Percentiles rank a stretch among this genome's conserved stretches.
Conservation (phyloP, 2,888 invertebrate species). For the Hirtodrosophila confusa region DNA sequence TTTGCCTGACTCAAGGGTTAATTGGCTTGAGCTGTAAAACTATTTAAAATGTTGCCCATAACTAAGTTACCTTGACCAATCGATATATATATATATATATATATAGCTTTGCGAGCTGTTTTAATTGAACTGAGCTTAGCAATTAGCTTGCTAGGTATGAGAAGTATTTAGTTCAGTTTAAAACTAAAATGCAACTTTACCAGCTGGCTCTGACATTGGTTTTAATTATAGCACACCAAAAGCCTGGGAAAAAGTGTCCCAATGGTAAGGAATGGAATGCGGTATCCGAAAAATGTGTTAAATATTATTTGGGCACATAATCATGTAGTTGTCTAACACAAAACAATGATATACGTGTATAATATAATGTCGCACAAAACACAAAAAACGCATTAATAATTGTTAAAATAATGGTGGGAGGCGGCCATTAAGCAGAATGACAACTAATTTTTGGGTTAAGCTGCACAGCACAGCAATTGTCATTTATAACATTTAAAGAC, state of each 20-base stretch:
- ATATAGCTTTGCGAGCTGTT: background rate
- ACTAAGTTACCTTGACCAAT: conserved; percentile 34
- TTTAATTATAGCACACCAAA: conserved; percentile 4
- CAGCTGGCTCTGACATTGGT: conserved; percentile 18
- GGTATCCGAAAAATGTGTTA: conserved; percentile 35
- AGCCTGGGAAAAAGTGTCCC: conserved; percentile 19
- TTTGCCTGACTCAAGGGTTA: background rate
- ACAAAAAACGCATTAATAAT: conserved; percentile 56
- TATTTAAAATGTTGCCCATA: background rate
- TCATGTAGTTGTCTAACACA: conserved; percentile 15
- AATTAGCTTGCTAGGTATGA: background rate
- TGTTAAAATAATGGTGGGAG: conserved; percentile 44
- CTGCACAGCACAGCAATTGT: conserved; percentile 26
- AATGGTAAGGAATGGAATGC: conserved; percentile 42
- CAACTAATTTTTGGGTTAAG: conserved; percentile 55
- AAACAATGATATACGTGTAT: conserved; percentile 9
- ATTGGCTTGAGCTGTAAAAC: conserved; percentile 10
- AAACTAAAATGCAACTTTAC: conserved; percentile 25
- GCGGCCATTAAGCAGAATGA: conserved; percentile 62
- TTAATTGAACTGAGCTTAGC: background rate
- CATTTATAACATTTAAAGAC: conserved; percentile 59
- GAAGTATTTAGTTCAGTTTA: background rate
- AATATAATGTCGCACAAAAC: conserved; percentile 43
- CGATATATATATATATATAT: conserved; percentile 24
- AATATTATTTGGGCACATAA: conserved; percentile 50